These are phyloP conservation scores for Xanthia icteritia DNA, from an alignment of 2,888 invertebrate genomes.

Conservation along the genomic window DNA sequence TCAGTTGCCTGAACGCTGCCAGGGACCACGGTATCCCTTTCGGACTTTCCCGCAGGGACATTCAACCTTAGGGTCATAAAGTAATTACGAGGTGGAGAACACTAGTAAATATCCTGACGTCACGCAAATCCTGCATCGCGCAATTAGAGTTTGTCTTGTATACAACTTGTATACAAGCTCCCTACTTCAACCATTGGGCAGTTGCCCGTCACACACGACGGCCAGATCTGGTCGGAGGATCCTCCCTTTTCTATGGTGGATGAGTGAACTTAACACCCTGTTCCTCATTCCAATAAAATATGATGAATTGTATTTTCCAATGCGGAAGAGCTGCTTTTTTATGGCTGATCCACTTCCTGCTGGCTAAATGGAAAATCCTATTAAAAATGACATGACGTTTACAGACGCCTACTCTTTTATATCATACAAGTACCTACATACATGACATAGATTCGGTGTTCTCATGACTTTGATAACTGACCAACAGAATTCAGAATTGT, in stretches of 20 bases:
- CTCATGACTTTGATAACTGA: neutral
- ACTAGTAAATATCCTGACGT: neutral
- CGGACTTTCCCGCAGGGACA: too few species aligned
- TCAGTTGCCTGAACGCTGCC: too few species aligned
- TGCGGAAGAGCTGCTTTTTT: constrained; percentile 7
- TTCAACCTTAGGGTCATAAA: neutral
- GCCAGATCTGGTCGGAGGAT: too few species aligned
- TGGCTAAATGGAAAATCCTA: neutral
- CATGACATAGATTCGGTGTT: neutral
- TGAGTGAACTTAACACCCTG: too few species aligned
- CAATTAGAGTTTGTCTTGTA: too few species aligned
- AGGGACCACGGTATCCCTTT: too few species aligned
- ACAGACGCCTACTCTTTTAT: neutral
- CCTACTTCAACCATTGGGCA: too few species aligned
- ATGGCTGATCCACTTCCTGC: neutral
- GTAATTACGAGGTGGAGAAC: neutral
- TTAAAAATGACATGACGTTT: neutral
- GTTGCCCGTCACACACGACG: too few species aligned
- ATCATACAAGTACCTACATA: neutral
- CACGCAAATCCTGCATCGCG: too few species aligned
- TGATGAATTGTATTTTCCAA: neutral
- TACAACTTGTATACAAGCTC: too few species aligned
- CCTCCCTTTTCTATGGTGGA: too few species aligned
- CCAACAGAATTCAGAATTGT: neutral
- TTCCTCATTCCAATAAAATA: neutral